Evolutionary conservation across 2,888 invertebrate genomes (phyloP), one percentile per base, ranked within the genome.

Genomic region (Autographa gamma): DNA sequence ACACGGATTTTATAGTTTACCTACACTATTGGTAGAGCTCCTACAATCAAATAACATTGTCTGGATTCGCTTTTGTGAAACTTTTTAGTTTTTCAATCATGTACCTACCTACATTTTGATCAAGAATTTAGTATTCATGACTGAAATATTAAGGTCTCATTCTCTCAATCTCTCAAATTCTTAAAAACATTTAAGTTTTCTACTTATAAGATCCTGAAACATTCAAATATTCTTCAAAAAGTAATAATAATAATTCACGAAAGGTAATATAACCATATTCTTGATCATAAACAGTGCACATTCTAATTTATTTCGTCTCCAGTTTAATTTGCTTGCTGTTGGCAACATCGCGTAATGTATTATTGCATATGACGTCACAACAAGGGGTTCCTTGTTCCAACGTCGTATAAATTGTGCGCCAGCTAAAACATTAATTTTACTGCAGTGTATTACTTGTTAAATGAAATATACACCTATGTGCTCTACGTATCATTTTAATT

Each of bases 381-480:
- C 77, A 77, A 25, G 69, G 63, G 63, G 62, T 76, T 69, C 66
- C 79, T 63, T 69, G 69, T 77, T 73, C 61, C 65, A 63, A 52
- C 52, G 64, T 71, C 74, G 73, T 76, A 82, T 82, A 81, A 80
- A 83, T 79, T 78, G 69, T 63, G 69, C 67, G 66, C 64, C 60
- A 79, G 77, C 82, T 84, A 76, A 80, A 85, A 82, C 81, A 85
- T 85, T 83, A 84, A 84, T 82, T 82, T 84, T 63, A 73, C 76
- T 76, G 74, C 71, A 75, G 76, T 81, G 67, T 79, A 82, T 84
- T 81, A 77, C 81, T 71, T 78, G 71, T 60, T 76, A 71, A 77
- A 77, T 74, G 63, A 76, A 72, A 79, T 81, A 80, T 76, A 76
- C 48, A 48, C 71, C 60, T 70, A 70, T 58, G 69, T 58, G 67